These are phyloP conservation scores for Onychomys leucogaster DNA, from an alignment of 2,797 vertebrate species.

Conservation along the genomic window DNA sequence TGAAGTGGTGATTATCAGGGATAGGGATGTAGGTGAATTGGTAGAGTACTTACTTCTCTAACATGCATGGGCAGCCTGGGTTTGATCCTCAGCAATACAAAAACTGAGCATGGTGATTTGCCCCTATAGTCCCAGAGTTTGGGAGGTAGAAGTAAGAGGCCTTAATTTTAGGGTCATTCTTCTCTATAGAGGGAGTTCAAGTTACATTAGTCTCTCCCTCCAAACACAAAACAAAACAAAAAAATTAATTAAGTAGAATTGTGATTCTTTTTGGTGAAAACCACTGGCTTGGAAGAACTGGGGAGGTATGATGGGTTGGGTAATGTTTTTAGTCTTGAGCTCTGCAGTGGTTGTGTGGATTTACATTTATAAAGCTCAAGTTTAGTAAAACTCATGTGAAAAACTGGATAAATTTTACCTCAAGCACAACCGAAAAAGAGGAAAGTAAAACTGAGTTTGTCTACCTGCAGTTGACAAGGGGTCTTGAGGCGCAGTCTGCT, in stretches of 20 bases:
- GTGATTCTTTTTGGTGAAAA: background rate
- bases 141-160: background rate
- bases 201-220: background rate
- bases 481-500: background rate
- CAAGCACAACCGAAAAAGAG: background rate
- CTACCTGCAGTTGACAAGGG: background rate
- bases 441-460: background rate
- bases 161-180: background rate
- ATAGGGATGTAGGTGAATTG: background rate
- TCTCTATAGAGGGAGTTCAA: background rate
- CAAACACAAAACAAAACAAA: background rate
- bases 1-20: background rate
- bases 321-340: background rate
- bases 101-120: too few relatives aligned
- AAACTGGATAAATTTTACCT: background rate
- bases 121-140: background rate
- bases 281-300: too few relatives aligned
- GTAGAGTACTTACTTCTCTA: background rate
- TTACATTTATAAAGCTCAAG: background rate
- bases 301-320: background rate
- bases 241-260: background rate
- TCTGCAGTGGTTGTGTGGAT: background rate
- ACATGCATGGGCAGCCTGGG: too few relatives aligned
- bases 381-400: background rate
- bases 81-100: background rate